Evolutionary conservation across 92 coral and sea anemone genomes (phyloP), one percentile per base, ranked within the genome.

Genomic region (Porites divaricata): DNA sequence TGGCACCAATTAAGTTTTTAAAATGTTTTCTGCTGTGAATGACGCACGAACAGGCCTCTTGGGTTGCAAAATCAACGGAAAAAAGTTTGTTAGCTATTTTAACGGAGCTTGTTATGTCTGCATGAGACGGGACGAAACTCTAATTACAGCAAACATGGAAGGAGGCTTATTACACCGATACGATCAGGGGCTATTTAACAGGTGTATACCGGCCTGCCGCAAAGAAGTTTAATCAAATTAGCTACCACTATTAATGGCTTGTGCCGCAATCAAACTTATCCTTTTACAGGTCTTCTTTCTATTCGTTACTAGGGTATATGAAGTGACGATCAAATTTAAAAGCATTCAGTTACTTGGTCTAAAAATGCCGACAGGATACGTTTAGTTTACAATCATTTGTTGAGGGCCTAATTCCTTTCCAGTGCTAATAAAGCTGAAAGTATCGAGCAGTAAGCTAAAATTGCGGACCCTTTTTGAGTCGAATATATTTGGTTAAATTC

Each of bases 141-240:
- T 72, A 82, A 82, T 82, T 82, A 82, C 70, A 62, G 65, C 14
- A 6, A 2, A 63, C 61, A 79, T 82, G 78, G 67, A 58, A 63
- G 82, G 16, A 45, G 45, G 68, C 17, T 77, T 64, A 77, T 77
- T 77, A 68, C 57, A 15, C 54, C 49, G 66, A 23, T 63, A 81
- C 81, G 83, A 81, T 58, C 21, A 87, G 49, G 65, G 70, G 67
- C 41, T 35, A 76, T 56, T 56, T 80, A 86, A 67, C 80, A 28
- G 79, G 81, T 81, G 81, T 88, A 90, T 58, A 90, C 84, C 79
- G 72, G 49, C 49, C 23, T 26, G 59, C 70, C 75, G 54, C 70
- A 74, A 84, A 70, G 76, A 72, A 62, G 67, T 86, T 90, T 86
- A 90, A 90, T 85, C 84, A 83, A 80, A 90, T 90, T 86, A 90